Base-by-base conservation (phyloP, 2,888 invertebrate genomes). In the Papilio demoleus region DNA sequence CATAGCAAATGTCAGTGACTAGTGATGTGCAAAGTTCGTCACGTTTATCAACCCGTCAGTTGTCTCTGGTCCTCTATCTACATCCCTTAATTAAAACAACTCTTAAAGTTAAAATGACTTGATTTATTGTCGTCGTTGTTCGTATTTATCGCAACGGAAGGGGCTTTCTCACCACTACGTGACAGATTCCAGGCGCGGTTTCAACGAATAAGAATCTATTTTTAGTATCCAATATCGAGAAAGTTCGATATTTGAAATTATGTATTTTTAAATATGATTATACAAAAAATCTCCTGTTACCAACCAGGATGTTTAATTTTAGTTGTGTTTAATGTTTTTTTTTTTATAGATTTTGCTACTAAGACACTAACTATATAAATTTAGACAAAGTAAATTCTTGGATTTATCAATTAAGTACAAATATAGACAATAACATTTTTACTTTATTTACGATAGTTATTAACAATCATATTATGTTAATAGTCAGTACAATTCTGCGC, bases 111-210 rank as follows among this genome's bases (percentile, higher is more conserved):
- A 42, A 47, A 50, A 38, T 14, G 45, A 31, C 31, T 45, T 63
- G 62, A 68, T 68, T 68, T 68, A 58, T 9, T 40, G 27, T 14
- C 34, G 27, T 14, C 34, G n/a, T 40, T 9, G 17, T 11, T 27
- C 5, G 19, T 60, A 50, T 64, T 64, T 65, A 59, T 68, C 38
- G n/a, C 64, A 19, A 59, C 27, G 3, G 64, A 50, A n/a, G 27
- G 59, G 40, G 59, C 68, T 68, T 68, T 64, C 68, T 64, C 9
- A 47, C 11, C 34, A 67, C 22, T 19, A 58, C 38, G 17, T 58
- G 58, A 34, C 63, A 40, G 45, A 34, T 58, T 34, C 50, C 61
- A 61, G 61, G n/a, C 56, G 31, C 34, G 31, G 24, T 62, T 60
- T 36, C 47, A 47, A 22, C 42, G 22, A 40, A 47, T 59, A 12